phyloP scores from a whole-genome alignment of 2,113 vertebrate species.

The Pelmatolapia mariae region DNA sequence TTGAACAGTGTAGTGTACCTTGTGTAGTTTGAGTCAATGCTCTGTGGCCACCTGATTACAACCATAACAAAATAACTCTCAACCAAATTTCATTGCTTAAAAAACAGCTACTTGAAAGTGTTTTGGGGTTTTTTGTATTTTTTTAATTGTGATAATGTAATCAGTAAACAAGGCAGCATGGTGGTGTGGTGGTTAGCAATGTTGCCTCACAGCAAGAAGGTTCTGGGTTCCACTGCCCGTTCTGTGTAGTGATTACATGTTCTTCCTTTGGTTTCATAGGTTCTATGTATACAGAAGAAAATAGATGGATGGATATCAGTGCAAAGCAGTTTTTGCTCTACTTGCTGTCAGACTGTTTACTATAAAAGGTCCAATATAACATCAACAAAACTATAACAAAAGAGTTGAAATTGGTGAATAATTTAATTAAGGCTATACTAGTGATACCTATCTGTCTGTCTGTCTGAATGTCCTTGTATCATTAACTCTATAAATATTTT shows the following conservation, averaged over 20 bases:
- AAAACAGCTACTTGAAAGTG: neutral
- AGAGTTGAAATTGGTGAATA: neutral
- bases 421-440: neutral
- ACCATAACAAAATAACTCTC: neutral
- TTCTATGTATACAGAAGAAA: neutral
- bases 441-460: neutral
- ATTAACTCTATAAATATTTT: neutral
- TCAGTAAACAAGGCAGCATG: neutral
- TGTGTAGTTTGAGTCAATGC: rapidly evolving
- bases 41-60: neutral
- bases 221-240: neutral
- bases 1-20: neutral
- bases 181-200: neutral
- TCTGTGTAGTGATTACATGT: neutral
- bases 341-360: neutral
- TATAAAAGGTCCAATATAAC: neutral
- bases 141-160: neutral
- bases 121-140: rapidly evolving
- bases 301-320: neutral
- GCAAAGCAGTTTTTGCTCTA: neutral
- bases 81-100: neutral
- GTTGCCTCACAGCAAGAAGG: neutral
- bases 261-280: neutral
- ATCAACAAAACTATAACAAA: neutral
- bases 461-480: neutral